These are phyloP conservation scores for Harmothoe impar DNA, from an alignment of 2,888 invertebrate species.

Conservation along the genomic window DNA sequence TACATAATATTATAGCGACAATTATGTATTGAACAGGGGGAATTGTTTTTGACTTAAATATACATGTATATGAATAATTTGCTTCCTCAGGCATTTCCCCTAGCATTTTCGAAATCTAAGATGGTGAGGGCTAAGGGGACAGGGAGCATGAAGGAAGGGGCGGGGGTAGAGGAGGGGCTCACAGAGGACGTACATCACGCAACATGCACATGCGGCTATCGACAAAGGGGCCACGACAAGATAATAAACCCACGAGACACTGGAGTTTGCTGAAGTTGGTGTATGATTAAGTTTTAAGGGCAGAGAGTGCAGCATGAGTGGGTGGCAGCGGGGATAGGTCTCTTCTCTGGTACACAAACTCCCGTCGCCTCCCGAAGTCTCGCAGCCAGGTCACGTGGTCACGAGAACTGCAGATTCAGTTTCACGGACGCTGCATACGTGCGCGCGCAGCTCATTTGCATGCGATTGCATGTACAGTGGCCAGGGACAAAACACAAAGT, in stretches of 20 bases:
- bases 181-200: not conserved
- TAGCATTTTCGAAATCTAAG: too few species aligned
- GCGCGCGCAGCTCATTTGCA: conserved; percentile 26
- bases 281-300: conserved; percentile 28
- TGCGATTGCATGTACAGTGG: not conserved
- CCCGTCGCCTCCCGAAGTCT: not conserved
- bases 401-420: not conserved
- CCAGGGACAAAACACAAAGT: not conserved
- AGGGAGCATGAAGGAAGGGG: not conserved
- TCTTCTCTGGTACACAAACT: not conserved
- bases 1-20: too few species aligned
- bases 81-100: too few species aligned
- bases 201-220: not conserved
- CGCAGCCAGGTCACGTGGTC: not conserved
- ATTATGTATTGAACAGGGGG: too few species aligned
- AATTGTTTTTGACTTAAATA: too few species aligned
- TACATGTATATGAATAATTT: too few species aligned
- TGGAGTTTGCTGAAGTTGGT: not conserved
- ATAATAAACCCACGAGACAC: not conserved
- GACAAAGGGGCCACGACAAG: conserved; percentile 8
- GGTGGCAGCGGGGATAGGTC: not conserved
- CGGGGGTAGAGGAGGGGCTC: not conserved
- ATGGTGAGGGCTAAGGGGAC: too few species aligned
- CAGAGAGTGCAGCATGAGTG: not conserved
- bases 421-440: not conserved